Percentiles rank a stretch among this genome's conserved stretches.
These are phyloP conservation scores for Chiroxiphia lanceolata DNA, from an alignment of 2,797 vertebrate species.

Conservation along the genomic window DNA sequence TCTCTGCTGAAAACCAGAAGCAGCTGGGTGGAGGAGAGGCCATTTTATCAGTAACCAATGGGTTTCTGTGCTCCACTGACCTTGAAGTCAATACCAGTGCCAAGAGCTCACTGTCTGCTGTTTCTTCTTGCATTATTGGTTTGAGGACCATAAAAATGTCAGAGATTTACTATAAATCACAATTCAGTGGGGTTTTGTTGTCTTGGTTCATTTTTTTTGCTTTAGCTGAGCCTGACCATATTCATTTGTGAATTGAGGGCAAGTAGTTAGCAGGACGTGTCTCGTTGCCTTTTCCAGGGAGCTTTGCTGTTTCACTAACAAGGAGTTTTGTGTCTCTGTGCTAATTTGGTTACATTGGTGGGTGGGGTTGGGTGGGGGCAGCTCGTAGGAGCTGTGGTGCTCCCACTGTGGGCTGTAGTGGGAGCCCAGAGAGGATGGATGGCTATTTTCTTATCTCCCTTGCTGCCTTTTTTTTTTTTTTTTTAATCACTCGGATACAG, in stretches of 20 bases:
- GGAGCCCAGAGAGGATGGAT: background rate
- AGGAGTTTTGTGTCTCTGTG: background rate
- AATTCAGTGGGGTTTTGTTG: constrained; percentile 25
- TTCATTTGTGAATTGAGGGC: constrained; percentile 13
- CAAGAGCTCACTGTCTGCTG: constrained; percentile 10
- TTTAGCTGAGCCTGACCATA: background rate
- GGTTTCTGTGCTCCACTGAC: constrained; percentile 35
- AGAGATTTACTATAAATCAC: constrained; percentile 44
- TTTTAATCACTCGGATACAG: background rate
- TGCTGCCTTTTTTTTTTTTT: background rate
- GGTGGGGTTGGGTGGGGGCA: background rate
- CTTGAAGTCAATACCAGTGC: constrained; percentile 51
- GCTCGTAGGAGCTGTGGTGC: background rate
- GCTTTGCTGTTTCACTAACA: background rate
- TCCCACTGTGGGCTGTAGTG: background rate
- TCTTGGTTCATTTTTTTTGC: background rate
- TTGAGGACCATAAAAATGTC: constrained; percentile 53
- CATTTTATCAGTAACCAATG: constrained; percentile 53
- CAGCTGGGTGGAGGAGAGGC: constrained; percentile 52
- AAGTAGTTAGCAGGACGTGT: background rate
- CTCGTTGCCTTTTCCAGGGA: background rate
- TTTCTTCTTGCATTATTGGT: constrained; percentile 41
- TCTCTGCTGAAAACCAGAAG: constrained; percentile 29
- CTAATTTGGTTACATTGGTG: background rate
- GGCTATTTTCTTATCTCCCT: background rate